Percentiles rank a stretch among this genome's conserved stretches.
Evolutionary conservation across 2,113 vertebrate genomes (phyloP).

Genomic region (Percopsis transmontana): DNA sequence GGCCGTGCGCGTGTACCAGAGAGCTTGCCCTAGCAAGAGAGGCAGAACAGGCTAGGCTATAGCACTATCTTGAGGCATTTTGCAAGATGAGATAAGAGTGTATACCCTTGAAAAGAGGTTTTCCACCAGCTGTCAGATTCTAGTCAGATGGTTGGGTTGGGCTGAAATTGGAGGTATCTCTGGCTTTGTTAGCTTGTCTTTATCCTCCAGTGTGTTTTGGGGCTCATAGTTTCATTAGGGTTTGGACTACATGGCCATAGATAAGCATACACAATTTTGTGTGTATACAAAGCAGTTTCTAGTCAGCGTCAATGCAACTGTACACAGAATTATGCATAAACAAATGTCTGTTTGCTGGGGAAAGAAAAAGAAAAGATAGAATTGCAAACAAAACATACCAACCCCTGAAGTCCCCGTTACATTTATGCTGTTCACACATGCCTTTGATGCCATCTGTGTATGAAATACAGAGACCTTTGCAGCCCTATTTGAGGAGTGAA

Average conservation of each 20-base stretch:
- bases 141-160: not conserved
- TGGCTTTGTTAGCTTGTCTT: not conserved
- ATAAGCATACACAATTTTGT: constrained; percentile 1
- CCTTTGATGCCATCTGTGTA: constrained; percentile 53
- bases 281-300: not conserved
- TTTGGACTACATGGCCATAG: constrained; percentile 12
- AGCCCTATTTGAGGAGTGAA: constrained; percentile 40
- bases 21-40: constrained; percentile 5
- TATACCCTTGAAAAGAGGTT: constrained; percentile 1
- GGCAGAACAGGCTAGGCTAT: not conserved
- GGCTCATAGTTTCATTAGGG: not conserved
- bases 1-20: constrained; percentile 8
- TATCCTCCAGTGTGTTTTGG: not conserved
- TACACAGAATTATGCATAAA: too few species aligned
- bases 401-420: constrained; percentile 33
- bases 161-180: not conserved
- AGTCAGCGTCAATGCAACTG: not conserved
- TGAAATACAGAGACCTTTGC: constrained; percentile 43
- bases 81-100: not conserved
- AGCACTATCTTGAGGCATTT: not conserved
- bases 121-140: not conserved
- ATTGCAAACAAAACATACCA: constrained; percentile 29
- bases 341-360: constrained; percentile 8
- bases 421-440: constrained; percentile 38
- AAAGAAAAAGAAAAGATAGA: constrained; percentile 12